Evolutionary conservation across 2,797 vertebrate species (phyloP), one percentile per base, ranked within the genome.

Genomic region (Austrolebias charrua): DNA sequence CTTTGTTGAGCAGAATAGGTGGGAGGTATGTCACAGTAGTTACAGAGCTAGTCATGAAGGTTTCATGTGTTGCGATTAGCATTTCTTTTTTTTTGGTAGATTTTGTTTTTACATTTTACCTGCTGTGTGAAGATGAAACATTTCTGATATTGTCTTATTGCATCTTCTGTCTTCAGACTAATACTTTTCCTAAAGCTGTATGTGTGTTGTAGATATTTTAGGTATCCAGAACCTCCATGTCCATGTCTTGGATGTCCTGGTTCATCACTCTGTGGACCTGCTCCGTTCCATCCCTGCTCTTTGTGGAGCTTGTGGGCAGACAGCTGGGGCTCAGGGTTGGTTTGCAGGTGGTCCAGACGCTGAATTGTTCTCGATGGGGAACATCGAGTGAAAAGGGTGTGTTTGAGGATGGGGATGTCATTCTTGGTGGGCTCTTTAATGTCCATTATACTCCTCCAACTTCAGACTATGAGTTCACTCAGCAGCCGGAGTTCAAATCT

Each of bases 381-480:
- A 33, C 38, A 4, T 54, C 79, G 0, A 66, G 75, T 7, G 33
- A 63, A 47, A 60, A 42, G 18, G 80, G 88, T 63, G 76, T 92
- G 64, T 92, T 82, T 66, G 84, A 91, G 79, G 83, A 91, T 60
- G 93, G 91, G 35, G 91, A 94, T 48, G 60, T 94, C 28, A 43
- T 93, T 40, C 81, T 94, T 1, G 91, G 92, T 8, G 90, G 89
- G 10, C 88, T 93, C 46, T 91, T 93, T 59, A 89, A 59, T 63
- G 18, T 94, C 48, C 76, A 84, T 66, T 82, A 82, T 55, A 55
- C 69, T 11, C 80, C 87, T 48, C 72, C 83, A 43, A 53, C 40
- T 31, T 64, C 60, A 49, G 73, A 87, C 18, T 42, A 80, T 3
- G 69, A 76, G 56, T 92, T 89, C 60, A 86, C 68, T 35, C 47